phyloP scores from a whole-genome alignment of 92 coral and sea anemone genomes.

The Epizoanthus illoricatus region DNA sequence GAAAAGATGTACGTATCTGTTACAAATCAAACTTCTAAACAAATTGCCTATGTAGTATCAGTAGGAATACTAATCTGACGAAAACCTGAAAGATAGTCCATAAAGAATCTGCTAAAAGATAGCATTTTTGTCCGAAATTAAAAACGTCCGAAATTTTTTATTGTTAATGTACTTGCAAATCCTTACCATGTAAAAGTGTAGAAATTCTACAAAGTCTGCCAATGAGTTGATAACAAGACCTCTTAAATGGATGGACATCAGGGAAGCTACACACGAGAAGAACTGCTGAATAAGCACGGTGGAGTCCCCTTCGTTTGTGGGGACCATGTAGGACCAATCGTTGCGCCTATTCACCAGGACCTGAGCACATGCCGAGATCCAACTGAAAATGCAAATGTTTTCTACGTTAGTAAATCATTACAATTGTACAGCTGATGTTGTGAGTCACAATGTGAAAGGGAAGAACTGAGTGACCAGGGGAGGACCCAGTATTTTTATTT shows the following conservation, averaged over 20 bases:
- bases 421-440: too few species aligned
- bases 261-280: slow-evolving; percentile 93
- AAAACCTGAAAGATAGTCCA: too few species aligned
- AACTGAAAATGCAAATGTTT: slow-evolving; percentile 43
- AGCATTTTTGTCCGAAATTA: too few species aligned
- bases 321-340: slow-evolving; percentile 93
- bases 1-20: too few species aligned
- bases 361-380: slow-evolving; percentile 97
- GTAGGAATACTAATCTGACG: too few species aligned
- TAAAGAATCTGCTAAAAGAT: too few species aligned
- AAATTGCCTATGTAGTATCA: too few species aligned
- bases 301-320: slow-evolving; percentile 82
- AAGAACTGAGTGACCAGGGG: background rate
- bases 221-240: slow-evolving; percentile 91
- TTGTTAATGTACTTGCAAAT: background rate
- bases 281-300: slow-evolving; percentile 83
- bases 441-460: background rate
- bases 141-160: too few species aligned
- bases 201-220: slow-evolving; percentile 86
- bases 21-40: too few species aligned
- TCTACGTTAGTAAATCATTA: background rate
- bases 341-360: slow-evolving; percentile 73
- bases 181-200: slow-evolving; percentile 81
- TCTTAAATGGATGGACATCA: slow-evolving; percentile 95
- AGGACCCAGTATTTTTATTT: too few species aligned